A percentile compares a stretch with the other conserved stretches of the same genome.
phyloP scores from a whole-genome alignment of 2,797 vertebrate genomes.

The Lepidocolaptes lacrymiger region DNA sequence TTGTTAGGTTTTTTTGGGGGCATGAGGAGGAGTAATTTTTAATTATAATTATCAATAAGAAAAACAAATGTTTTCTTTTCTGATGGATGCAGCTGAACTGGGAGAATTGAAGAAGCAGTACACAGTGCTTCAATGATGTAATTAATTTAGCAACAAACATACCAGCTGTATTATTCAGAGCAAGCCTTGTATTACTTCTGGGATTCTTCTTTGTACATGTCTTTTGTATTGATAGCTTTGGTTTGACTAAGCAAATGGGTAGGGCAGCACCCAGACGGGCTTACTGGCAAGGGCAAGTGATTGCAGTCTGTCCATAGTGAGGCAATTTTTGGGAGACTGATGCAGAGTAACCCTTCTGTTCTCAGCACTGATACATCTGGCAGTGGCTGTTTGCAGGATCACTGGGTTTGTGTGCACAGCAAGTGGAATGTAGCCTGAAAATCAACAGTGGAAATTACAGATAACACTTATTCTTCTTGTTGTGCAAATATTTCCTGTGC shows the following conservation, averaged over 20 bases:
- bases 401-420: neutral
- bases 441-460: neutral
- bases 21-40: fast-evolving
- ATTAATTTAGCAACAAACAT: neutral
- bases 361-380: neutral
- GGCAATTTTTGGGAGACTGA: neutral
- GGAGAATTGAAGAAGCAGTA: neutral
- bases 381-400: neutral
- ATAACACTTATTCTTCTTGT: fast-evolving
- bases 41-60: neutral
- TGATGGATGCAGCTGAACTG: neutral
- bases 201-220: neutral
- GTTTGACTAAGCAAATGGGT: neutral
- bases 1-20: fast-evolving
- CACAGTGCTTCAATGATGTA: neutral
- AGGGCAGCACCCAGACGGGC: neutral
- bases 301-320: neutral
- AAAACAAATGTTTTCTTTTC: neutral
- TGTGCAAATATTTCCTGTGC: neutral
- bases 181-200: neutral
- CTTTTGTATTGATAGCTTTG: neutral
- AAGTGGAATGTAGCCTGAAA: neutral
- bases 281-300: neutral
- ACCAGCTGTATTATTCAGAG: neutral
- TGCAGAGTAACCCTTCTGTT: neutral